These are phyloP conservation scores for Entosphenus tridentatus DNA, from an alignment of 2,113 vertebrate species.

Conservation along the genomic window DNA sequence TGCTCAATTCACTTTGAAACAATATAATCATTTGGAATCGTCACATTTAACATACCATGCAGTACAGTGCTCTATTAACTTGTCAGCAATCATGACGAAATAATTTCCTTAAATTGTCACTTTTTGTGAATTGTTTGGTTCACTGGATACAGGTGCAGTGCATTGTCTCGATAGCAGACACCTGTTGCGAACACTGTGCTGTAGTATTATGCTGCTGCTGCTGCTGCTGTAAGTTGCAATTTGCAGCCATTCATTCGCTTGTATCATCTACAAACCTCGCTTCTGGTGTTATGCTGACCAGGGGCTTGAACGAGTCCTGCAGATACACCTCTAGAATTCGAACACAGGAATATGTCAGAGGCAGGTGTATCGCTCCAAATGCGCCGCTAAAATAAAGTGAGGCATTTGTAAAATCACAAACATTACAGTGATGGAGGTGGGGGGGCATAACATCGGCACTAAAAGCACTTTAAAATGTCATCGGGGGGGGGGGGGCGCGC, in stretches of 20 bases:
- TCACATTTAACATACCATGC: no score
- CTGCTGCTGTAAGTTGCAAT: no score
- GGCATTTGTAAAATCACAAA: not conserved
- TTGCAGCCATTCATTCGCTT: not conserved
- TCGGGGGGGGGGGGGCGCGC: not conserved
- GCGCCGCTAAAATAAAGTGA: not conserved
- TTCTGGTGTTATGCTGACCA: constrained; percentile 82
- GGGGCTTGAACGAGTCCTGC: constrained; percentile 83
- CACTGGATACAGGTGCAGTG: no score
- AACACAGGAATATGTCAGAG: not conserved
- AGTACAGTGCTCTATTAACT: no score
- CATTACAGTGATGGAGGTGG: not conserved
- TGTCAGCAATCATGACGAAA: no score
- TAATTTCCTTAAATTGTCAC: no score
- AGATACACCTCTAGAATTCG: constrained; percentile 52
- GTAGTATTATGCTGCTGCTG: no score
- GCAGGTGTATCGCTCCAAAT: not conserved
- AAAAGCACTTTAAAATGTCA: not conserved
- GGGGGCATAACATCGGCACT: not conserved
- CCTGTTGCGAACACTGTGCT: no score
- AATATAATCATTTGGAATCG: no score
- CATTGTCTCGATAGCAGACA: no score
- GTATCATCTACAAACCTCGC: constrained; percentile 36
- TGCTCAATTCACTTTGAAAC: no score
- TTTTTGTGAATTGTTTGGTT: no score